Base-by-base conservation (phyloP, 2,888 invertebrate genomes). In the Athetis lepigone region DNA sequence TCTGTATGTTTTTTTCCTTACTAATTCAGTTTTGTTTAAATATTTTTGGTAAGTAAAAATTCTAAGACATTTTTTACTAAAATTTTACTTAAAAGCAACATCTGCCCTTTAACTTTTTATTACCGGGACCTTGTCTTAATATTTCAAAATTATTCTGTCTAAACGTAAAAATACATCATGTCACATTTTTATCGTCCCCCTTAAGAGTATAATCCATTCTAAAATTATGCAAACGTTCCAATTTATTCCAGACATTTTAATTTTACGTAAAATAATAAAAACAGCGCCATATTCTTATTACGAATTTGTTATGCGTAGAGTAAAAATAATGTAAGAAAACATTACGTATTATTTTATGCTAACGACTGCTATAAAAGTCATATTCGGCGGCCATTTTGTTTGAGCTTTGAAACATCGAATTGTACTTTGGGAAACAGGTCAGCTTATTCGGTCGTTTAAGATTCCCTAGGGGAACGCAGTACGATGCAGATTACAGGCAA, bases 401-500 rank as follows among this genome's bases (percentile, higher is more conserved):
- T 46, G 77, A 60, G n/a, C 71, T 63, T n/a, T 49, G 16, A 9
- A 16, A n/a, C 43, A 49, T 42, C 1, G 9, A n/a, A 61, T 21
- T 40, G 9, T 58, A 23, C 36, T 16, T 50, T 36, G 4, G 3
- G 1, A 1, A 9, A 55, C 9, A 56, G 65, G 36, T 61, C 45
- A 43, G 29, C 18, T 50, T 58, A 50, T 54, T 42, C 52, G 55
- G 72, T 52, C 50, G 60, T 59, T 78, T 70, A 73, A 45, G 57
- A 73, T 73, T 72, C 70, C 52, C 52, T 50, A 0, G 42, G 49
- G 75, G 55, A 61, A 56, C 59, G 67, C 69, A 69, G 57, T 39
- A 29, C 43, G 59, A 80, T 78, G 70, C 75, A 75, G 68, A 80
- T 80, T 75, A 80, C 69, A 73, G 56, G 25, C 56, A 78, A 78